Evolutionary conservation across 2,113 vertebrate genomes (phyloP).

Genomic region (Oostethus manadensis): DNA sequence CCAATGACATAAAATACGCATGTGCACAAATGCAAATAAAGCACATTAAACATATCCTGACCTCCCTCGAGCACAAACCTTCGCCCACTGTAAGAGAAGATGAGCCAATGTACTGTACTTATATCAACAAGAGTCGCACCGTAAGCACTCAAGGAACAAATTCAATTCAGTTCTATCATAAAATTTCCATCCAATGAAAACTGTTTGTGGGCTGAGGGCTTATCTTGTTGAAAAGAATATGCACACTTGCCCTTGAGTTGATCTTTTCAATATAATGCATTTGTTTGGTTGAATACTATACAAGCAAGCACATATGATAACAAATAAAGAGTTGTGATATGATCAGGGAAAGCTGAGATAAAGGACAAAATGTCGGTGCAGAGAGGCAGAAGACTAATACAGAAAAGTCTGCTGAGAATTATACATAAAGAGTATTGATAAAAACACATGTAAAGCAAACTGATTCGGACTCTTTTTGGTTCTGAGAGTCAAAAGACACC

Average conservation of each 20-base stretch:
- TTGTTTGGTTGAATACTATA: conserved; percentile 37
- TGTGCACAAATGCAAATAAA: conserved; percentile 29
- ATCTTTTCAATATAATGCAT: conserved; percentile 46
- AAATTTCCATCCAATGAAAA: conserved; percentile 49
- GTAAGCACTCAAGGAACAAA: conserved; percentile 55
- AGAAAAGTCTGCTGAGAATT: conserved; percentile 10
- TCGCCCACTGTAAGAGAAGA: conserved; percentile 1
- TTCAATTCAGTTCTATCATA: conserved; percentile 55
- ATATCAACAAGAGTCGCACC: conserved; percentile 18
- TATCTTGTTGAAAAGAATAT: conserved; percentile 42
- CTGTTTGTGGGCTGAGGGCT: conserved; percentile 10
- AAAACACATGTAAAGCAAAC: background rate
- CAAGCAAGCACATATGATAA: conserved; percentile 29
- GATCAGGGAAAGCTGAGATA: conserved; percentile 7
- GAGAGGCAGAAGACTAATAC: background rate
- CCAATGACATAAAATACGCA: conserved; percentile 28
- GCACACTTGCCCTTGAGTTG: conserved; percentile 54
- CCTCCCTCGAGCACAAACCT: background rate
- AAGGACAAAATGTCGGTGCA: conserved; percentile 2
- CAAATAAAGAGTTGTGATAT: conserved; percentile 22
- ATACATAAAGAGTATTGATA: background rate
- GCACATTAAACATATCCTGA: conserved; percentile 8
- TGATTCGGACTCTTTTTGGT: background rate
- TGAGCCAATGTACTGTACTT: conserved; percentile 46
- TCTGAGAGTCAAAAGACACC: background rate